A percentile compares a stretch with the other conserved stretches of the same genome.
phyloP scores from a whole-genome alignment of 2,113 vertebrate species.

The Garra rufa region DNA sequence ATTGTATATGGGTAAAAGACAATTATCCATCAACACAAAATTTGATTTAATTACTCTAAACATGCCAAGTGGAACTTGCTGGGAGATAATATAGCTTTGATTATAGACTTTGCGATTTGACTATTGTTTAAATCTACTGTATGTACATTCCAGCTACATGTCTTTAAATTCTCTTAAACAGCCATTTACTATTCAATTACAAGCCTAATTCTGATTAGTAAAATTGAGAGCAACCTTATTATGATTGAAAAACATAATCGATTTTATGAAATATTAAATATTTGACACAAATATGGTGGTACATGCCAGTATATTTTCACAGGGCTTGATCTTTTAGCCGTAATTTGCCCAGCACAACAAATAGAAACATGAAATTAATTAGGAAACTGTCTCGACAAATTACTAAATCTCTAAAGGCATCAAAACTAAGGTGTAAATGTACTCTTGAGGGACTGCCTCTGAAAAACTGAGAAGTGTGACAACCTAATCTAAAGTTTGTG shows the following conservation, averaged over 20 bases:
- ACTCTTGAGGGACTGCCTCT: not conserved
- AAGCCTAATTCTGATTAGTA: not conserved
- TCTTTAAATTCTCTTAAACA: not conserved
- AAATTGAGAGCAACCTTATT: not conserved
- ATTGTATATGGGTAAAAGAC: not conserved
- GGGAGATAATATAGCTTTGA: not conserved
- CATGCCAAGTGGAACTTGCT: not conserved
- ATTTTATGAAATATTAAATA: not conserved
- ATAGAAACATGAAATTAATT: slow-evolving; percentile 11
- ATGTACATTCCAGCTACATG: not conserved
- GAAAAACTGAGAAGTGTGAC: slow-evolving; percentile 18
- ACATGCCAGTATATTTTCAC: slow-evolving; percentile 14
- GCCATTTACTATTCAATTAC: not conserved
- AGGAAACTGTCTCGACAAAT: slow-evolving; percentile 27
- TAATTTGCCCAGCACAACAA: not conserved
- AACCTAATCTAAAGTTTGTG: slow-evolving; percentile 21
- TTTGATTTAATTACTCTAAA: not conserved
- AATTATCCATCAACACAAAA: not conserved
- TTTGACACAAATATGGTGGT: slow-evolving; percentile 2
- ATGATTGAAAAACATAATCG: not conserved
- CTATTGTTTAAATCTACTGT: not conserved
- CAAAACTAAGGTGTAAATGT: slow-evolving; percentile 12
- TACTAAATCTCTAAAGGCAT: slow-evolving; percentile 29
- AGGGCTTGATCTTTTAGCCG: slow-evolving; percentile 16
- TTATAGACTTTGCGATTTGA: not conserved